A percentile compares a stretch with the other conserved stretches of the same genome.
phyloP scores from a whole-genome alignment of 35 echinoderm and acorn worm species.

The Diadema setosum region DNA sequence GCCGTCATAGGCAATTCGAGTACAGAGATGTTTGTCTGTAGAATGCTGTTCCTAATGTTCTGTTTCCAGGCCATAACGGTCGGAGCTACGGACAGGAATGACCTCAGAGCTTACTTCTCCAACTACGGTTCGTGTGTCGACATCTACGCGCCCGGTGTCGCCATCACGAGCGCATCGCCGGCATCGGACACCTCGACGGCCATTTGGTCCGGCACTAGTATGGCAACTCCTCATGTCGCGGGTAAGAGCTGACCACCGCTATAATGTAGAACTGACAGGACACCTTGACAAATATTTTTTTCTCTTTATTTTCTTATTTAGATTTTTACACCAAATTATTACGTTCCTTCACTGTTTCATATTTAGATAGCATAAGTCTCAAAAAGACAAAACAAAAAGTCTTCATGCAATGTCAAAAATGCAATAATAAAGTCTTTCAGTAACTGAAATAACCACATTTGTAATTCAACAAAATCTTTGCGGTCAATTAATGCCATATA shows the following conservation, averaged over 20 bases:
- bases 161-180: background rate
- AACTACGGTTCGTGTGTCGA: slow-evolving; percentile 45
- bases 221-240: slow-evolving; percentile 55
- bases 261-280: background rate
- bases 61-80: slow-evolving; percentile 26
- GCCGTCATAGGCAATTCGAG: background rate
- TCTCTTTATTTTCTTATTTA: background rate
- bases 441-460: too few relatives aligned
- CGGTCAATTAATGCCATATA: too few relatives aligned
- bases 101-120: slow-evolving; percentile 22
- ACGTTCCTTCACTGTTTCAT: background rate
- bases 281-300: background rate
- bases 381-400: background rate
- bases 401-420: background rate
- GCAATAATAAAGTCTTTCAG: background rate
- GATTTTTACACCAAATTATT: background rate
- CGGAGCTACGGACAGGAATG: slow-evolving; percentile 32
- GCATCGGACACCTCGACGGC: background rate
- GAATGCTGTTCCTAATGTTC: background rate
- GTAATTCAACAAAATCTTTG: too few relatives aligned
- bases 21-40: background rate
- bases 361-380: background rate
- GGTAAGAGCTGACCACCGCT: background rate
- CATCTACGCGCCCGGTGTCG: slow-evolving; percentile 52
- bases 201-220: slow-evolving; percentile 20